A percentile compares a stretch with the other conserved stretches of the same genome.
Conservation (phyloP, 2,797 vertebrate species). For the Sus cebifrons region DNA sequence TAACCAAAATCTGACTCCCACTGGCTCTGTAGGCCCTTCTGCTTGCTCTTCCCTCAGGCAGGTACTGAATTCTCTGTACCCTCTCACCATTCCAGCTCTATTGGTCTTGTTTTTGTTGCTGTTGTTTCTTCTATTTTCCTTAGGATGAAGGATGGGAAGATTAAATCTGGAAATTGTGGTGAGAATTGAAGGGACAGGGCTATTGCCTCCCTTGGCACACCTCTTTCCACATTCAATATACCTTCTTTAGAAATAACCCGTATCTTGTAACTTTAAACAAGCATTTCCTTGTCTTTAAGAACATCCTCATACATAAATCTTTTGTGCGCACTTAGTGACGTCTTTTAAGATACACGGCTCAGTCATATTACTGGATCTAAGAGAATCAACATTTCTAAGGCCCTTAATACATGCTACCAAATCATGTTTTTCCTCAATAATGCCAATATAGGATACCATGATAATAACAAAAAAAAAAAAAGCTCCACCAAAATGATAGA, state of each 20-base stretch:
- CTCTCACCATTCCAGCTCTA: background rate
- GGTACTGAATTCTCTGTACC: background rate
- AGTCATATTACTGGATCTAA: background rate
- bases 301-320: background rate
- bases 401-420: background rate
- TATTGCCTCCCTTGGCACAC: background rate
- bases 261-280: background rate
- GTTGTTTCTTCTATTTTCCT: background rate
- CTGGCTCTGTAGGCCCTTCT: background rate
- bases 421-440: background rate
- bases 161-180: background rate
- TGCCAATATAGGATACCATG: background rate
- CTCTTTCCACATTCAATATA: background rate
- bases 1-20: background rate
- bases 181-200: background rate
- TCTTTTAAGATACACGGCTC: background rate
- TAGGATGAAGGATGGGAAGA: background rate
- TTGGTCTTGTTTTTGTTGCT: background rate
- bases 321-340: background rate
- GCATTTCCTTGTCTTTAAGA: background rate
- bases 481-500: background rate
- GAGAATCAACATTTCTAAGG: conserved; percentile 14
- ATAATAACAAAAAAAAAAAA: background rate
- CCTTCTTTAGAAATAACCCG: background rate
- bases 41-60: background rate